Evolutionary conservation across 2,113 vertebrate genomes (phyloP).

Genomic region (Theristicus caerulescens): DNA sequence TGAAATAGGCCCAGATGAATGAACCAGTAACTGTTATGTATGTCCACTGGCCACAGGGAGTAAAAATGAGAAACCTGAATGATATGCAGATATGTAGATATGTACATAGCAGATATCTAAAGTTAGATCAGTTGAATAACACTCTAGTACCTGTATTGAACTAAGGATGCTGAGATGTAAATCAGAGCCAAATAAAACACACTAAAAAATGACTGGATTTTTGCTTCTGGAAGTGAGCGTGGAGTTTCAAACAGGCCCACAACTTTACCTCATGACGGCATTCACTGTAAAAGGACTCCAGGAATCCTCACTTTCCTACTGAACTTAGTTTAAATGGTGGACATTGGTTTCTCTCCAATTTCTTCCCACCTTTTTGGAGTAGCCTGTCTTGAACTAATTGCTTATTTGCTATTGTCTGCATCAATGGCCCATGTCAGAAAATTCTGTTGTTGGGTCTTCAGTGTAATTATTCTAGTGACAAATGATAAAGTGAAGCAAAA

Average conservation of each 20-base stretch:
- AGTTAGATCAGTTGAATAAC: background rate
- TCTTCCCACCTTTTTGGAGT: background rate
- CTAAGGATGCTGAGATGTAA: background rate
- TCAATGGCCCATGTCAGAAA: background rate
- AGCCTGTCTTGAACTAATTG: background rate
- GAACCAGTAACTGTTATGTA: background rate
- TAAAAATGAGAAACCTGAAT: background rate
- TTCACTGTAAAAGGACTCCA: background rate
- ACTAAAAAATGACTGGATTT: background rate
- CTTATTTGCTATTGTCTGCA: background rate
- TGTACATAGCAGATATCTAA: background rate
- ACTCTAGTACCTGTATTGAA: background rate
- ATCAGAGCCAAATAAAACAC: background rate
- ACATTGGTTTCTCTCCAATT: background rate
- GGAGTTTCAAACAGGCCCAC: background rate
- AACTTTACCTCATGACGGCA: background rate
- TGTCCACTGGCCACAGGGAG: background rate
- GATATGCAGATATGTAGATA: background rate
- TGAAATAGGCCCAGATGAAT: background rate
- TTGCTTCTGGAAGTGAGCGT: background rate
- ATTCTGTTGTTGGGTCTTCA: background rate
- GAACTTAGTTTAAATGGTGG: background rate
- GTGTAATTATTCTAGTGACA: background rate
- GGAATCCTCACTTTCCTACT: background rate
- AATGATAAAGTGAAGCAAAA: constrained; percentile 5